A percentile compares a stretch with the other conserved stretches of the same genome.
Conservation (phyloP, 2,888 invertebrate species). For the Aelia acuminata region DNA sequence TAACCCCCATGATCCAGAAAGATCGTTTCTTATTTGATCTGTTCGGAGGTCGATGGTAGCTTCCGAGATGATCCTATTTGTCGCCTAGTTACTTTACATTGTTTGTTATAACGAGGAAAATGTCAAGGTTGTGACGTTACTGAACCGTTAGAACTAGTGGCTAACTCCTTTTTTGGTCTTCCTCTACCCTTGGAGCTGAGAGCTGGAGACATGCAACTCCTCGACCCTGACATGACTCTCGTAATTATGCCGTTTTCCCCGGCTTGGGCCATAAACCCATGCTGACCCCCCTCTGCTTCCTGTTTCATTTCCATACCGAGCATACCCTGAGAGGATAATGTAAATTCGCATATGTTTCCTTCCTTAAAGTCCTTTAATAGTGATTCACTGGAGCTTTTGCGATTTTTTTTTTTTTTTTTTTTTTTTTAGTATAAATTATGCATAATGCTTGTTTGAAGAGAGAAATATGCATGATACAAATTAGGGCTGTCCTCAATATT, state of each 20-base stretch:
- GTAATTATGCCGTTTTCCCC: not conserved
- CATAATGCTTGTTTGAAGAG: not conserved
- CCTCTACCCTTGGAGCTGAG: not conserved
- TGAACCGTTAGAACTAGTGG: not conserved
- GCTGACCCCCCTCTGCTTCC: not conserved
- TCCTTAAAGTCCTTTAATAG: conserved; percentile 39
- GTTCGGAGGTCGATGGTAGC: not conserved
- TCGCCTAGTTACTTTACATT: not conserved
- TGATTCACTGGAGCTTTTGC: not conserved
- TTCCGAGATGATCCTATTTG: not conserved
- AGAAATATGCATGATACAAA: not conserved
- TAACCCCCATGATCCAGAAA: not conserved
- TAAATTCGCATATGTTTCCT: conserved; percentile 9
- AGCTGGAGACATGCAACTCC: not conserved
- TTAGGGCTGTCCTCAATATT: not conserved
- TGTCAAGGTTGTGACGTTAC: conserved; percentile 24
- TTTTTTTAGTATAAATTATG: not conserved
- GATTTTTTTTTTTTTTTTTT: not conserved
- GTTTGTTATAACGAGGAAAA: conserved; percentile 13
- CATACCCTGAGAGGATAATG: not conserved
- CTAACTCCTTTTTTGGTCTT: conserved; percentile 39
- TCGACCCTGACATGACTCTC: not conserved
- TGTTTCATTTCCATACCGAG: not conserved
- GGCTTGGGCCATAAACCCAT: not conserved
- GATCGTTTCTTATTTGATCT: not conserved